Percentiles rank a stretch among this genome's conserved stretches.
Evolutionary conservation across 1,140 invertebrate species (phyloP).

Genomic region (Mylabris phalerata): DNA sequence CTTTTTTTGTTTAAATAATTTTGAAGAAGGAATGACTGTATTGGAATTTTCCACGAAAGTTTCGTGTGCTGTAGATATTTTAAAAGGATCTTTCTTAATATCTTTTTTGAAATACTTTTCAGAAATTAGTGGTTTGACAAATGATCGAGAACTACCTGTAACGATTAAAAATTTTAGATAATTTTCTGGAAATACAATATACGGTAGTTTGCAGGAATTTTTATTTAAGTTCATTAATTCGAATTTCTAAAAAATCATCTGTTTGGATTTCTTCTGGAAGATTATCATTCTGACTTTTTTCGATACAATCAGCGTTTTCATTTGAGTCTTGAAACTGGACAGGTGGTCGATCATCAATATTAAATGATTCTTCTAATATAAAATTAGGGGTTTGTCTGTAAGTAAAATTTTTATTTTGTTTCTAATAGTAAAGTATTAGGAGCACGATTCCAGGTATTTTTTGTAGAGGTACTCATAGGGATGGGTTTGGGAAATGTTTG

Average conservation of each 20-base stretch:
- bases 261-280: not conserved
- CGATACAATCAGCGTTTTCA: too few relatives aligned
- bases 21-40: not conserved
- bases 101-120: too few relatives aligned
- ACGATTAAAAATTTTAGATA: too few relatives aligned
- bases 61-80: slow-evolving; percentile 6
- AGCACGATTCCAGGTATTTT: not conserved
- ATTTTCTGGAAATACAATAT: too few relatives aligned
- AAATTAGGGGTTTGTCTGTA: not conserved
- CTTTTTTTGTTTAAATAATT: not conserved
- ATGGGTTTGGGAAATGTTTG: slow-evolving; percentile 3
- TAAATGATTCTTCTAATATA: too few relatives aligned
- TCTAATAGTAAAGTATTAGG: too few relatives aligned
- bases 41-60: not conserved
- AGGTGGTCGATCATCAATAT: not conserved
- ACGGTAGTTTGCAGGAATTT: not conserved
- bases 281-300: not conserved
- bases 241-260: not conserved
- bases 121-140: too few relatives aligned
- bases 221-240: not conserved
- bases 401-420: not conserved
- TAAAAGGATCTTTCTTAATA: not conserved
- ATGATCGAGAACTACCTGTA: too few relatives aligned
- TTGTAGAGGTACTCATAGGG: slow-evolving; percentile 13
- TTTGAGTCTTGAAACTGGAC: too few relatives aligned